Evolutionary conservation across 2,888 invertebrate species (phyloP), one percentile per base, ranked within the genome.

Genomic region (Chydorus sphaericus): DNA sequence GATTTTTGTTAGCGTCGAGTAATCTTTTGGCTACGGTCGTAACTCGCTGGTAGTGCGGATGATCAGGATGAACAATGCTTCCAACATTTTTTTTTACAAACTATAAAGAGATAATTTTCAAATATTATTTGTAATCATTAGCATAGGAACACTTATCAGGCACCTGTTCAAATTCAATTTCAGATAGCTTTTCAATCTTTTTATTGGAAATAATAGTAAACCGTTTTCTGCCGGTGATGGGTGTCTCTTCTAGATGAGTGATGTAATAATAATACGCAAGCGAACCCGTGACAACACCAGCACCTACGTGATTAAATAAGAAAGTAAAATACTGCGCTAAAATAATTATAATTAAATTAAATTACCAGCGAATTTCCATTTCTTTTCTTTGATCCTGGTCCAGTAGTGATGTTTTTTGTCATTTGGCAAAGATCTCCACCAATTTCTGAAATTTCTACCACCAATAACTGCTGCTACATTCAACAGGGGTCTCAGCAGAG

Each of bases 151-250:
- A 37, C 57, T 64, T 62, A 60, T 70, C 68, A 58, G 60, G n/a
- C n/a, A n/a, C n/a, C n/a, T n/a, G 57, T 61, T 74, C 64, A 56
- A 69, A 68, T 61, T 72, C 67, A 53, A 67, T 61, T 38, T 69
- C 62, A 14, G 71, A 67, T 29, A 74, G 65, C 55, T 67, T 62
- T 36, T 63, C 61, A 54, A 72, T 67, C 61, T 76, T 74, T 5
- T 73, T 66, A 56, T 67, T 62, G 16, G 69, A 71, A 58, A 78
- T 70, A 6, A 74, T 68, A 26, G 77, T 69, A 60, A 77, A 77
- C 56, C 77, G 67, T 57, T 66, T 68, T 48, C 77, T 67, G 11
- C 72, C 68, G 2, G 76, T 76, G 39, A 77, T 60, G 1, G 77
- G 77, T 31, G 76, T 70, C 49, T 67, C 70, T 61, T 76, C 69